Percentiles rank a stretch among this genome's conserved stretches.
Conservation (phyloP, 2,888 invertebrate species). For the Electrophaes corylata region DNA sequence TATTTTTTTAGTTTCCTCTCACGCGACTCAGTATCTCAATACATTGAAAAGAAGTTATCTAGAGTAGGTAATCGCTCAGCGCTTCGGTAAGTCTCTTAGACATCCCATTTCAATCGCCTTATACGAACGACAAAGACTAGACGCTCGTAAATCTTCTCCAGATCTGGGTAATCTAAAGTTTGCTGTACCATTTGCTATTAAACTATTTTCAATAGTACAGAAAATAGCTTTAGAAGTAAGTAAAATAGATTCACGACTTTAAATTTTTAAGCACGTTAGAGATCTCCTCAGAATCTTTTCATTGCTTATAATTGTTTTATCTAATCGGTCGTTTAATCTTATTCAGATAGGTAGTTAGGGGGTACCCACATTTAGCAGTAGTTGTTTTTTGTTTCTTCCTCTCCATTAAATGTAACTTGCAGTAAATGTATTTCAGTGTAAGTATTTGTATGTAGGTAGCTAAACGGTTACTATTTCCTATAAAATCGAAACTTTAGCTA, state of each 20-base stretch:
- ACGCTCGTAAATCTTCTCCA: conserved; percentile 43
- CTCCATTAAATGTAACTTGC: too few species aligned
- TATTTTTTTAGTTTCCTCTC: background rate
- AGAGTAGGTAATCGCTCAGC: conserved; percentile 33
- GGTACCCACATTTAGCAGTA: too few species aligned
- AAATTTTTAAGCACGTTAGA: too few species aligned
- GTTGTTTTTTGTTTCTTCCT: too few species aligned
- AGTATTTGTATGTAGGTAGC: background rate
- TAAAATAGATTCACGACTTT: too few species aligned
- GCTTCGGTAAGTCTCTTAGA: conserved; percentile 36
- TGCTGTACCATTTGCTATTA: conserved; percentile 33
- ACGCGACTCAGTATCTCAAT: conserved; percentile 9
- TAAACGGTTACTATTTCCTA: background rate
- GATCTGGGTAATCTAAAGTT: conserved; percentile 40
- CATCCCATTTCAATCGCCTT: conserved; percentile 42
- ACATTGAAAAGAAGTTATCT: conserved; percentile 15
- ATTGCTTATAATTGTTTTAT: too few species aligned
- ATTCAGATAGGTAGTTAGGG: too few species aligned
- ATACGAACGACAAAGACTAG: conserved; percentile 36
- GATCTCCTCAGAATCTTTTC: too few species aligned
- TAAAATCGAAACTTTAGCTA: background rate
- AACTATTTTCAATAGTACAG: conserved; percentile 9
- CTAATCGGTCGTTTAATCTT: too few species aligned
- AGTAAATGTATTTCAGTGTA: background rate
- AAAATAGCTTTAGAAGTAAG: background rate